Conservation (phyloP, 2,797 vertebrate species). For the Pipistrellus pipistrellus region DNA sequence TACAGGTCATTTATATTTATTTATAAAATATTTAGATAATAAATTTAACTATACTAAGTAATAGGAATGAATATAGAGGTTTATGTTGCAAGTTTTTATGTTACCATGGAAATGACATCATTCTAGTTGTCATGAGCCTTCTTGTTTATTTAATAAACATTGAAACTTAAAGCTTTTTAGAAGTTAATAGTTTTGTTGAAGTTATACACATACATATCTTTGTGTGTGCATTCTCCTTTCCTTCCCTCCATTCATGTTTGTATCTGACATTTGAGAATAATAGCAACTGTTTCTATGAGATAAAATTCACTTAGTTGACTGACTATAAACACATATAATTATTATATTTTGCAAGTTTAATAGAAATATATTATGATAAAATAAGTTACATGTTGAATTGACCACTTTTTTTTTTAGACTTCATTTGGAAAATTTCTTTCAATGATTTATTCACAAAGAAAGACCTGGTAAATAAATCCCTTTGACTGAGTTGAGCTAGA, state of each 20-base stretch:
- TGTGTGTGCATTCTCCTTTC: background rate
- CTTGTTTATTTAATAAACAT: background rate
- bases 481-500: background rate
- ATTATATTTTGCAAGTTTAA: background rate
- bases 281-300: background rate
- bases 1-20: background rate
- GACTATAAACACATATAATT: background rate
- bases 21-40: background rate
- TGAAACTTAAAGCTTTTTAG: background rate
- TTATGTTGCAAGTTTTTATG: background rate
- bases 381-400: background rate
- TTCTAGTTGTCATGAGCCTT: background rate
- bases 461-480: background rate
- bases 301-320: background rate
- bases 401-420: background rate
- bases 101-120: background rate
- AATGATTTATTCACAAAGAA: background rate
- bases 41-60: background rate
- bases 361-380: background rate
- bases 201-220: background rate
- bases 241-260: background rate
- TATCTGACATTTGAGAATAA: background rate
- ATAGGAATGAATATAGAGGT: background rate
- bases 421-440: background rate
- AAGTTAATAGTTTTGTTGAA: background rate